These are phyloP conservation scores for Cladopsammia gracilis DNA, from an alignment of 64 coral and sea anemone genomes.

Conservation along the genomic window DNA sequence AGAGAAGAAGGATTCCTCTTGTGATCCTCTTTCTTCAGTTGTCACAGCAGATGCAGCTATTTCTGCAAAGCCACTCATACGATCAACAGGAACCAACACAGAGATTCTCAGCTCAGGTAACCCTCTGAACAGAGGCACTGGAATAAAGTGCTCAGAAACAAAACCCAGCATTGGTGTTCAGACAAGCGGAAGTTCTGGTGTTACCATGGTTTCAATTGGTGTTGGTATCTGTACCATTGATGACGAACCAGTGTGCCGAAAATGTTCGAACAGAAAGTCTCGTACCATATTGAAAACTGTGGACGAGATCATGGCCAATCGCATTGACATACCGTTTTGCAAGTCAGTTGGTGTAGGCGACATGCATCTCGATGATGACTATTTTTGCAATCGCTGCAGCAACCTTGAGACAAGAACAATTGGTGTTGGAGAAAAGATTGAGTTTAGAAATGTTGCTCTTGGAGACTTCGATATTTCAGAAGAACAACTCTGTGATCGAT, in stretches of 20 bases:
- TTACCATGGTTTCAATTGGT: conserved; percentile 77
- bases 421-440: conserved; percentile 60
- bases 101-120: background rate
- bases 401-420: conserved; percentile 66
- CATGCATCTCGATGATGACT: conserved; percentile 55
- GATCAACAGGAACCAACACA: conserved; percentile 40
- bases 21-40: conserved; percentile 57
- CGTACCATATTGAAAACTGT: conserved; percentile 54
- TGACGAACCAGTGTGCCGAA: conserved; percentile 73
- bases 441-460: conserved; percentile 52
- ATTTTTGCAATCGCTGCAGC: conserved; percentile 73
- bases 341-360: conserved; percentile 79
- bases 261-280: conserved; percentile 45
- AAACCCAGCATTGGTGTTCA: conserved; percentile 51
- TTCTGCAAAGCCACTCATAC: conserved; percentile 47
- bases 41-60: conserved; percentile 57
- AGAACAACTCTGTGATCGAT: conserved; percentile 47
- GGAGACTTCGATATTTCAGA: conserved; percentile 51
- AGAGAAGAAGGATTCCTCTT: conserved; percentile 40
- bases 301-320: conserved; percentile 91
- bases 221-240: conserved; percentile 86
- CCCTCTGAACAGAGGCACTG: background rate
- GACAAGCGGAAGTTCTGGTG: conserved; percentile 27
- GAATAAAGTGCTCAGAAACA: background rate
- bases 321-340: conserved; percentile 57